These are phyloP conservation scores for Drosophila atripex DNA, from an alignment of 2,888 invertebrate species.

Conservation along the genomic window DNA sequence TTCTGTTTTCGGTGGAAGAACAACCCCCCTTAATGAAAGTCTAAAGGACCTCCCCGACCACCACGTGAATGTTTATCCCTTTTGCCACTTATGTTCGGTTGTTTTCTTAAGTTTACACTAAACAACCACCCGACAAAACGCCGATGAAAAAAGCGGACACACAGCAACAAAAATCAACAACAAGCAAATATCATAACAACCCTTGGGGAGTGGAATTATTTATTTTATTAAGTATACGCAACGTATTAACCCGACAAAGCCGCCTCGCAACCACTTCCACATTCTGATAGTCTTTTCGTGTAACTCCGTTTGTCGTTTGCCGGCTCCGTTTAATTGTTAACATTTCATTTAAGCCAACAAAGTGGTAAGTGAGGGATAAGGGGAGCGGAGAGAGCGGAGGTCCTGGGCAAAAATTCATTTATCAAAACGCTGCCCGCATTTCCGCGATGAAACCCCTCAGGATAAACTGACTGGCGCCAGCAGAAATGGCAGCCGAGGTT, in stretches of 20 bases:
- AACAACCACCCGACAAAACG: constrained; percentile 32
- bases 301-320: constrained; percentile 62
- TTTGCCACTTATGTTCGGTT: constrained; percentile 58
- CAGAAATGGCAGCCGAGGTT: constrained; percentile 68
- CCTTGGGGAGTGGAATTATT: constrained; percentile 48
- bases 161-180: constrained; percentile 27
- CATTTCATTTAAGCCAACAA: constrained; percentile 73
- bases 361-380: neutral
- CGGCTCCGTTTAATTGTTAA: constrained; percentile 75
- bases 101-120: constrained; percentile 69
- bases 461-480: constrained; percentile 68
- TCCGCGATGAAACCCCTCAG: constrained; percentile 60
- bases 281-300: constrained; percentile 74
- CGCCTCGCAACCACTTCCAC: constrained; percentile 39
- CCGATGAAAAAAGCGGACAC: constrained; percentile 14
- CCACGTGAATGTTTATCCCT: constrained; percentile 44
- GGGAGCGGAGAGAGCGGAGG: neutral
- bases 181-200: constrained; percentile 41
- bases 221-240: constrained; percentile 70
- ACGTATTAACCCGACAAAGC: constrained; percentile 49
- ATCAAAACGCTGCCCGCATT: constrained; percentile 76
- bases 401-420: constrained; percentile 68
- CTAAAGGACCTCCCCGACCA: constrained; percentile 12
- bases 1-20: constrained; percentile 49
- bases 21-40: constrained; percentile 63